phyloP scores from a whole-genome alignment of 2,888 invertebrate genomes.

The Yponomeuta plumbellus region DNA sequence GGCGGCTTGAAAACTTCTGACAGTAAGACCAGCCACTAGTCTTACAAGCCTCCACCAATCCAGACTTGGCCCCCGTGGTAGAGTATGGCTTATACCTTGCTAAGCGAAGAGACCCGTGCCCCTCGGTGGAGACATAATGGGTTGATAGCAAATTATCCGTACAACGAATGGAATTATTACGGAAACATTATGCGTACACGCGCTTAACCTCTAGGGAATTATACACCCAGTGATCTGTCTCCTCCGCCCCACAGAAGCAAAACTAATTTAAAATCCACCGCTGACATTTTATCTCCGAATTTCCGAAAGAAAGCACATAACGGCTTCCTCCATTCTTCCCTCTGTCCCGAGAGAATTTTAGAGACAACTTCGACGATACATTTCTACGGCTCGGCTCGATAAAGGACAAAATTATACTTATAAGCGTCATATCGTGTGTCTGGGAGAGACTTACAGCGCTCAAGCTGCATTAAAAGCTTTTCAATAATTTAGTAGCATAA shows the following conservation, averaged over 20 bases:
- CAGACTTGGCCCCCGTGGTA: no score
- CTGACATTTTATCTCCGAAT: neutral
- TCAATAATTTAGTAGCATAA: no score
- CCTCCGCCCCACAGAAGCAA: neutral
- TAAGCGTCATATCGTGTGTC: neutral
- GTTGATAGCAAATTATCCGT: no score
- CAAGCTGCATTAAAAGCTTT: no score
- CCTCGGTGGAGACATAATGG: no score
- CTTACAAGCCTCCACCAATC: no score
- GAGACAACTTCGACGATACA: neutral
- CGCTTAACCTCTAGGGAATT: neutral
- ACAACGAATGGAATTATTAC: no score
- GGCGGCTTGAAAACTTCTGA: no score
- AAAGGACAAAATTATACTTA: neutral
- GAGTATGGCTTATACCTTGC: no score
- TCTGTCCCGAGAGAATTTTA: neutral
- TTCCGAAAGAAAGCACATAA: constrained; percentile 3
- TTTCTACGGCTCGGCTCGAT: neutral
- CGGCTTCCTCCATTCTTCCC: neutral
- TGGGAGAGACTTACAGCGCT: neutral
- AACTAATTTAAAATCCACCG: constrained; percentile 1
- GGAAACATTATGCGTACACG: no score
- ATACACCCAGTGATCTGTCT: neutral
- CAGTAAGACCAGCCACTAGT: no score
- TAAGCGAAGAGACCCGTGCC: no score